Evolutionary conservation across 2,797 vertebrate genomes (phyloP), one percentile per base, ranked within the genome.

Genomic region (Staurois parvus): DNA sequence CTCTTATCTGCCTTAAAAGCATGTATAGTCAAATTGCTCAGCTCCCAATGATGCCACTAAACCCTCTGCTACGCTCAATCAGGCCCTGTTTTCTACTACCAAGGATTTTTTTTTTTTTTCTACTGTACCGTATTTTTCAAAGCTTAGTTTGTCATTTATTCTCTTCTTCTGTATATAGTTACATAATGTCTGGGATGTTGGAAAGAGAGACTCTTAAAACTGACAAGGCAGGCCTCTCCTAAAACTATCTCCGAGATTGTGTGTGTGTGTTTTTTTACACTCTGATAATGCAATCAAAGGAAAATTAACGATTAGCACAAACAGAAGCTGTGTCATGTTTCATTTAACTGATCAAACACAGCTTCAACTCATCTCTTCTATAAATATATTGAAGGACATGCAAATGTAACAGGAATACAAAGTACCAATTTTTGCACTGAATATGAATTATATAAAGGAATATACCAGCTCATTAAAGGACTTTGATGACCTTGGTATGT

Each of bases 1-100:
- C 83, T 83, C 85, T 87, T 85, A 85, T 72, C 88, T 87, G 64
- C 17, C 82, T 91, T 72, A 83, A 88, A 78, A 86, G 88, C 59
- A 78, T 3, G 37, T 78, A 91, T 90, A 89, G 80, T 62, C 21
- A 79, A 78, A 83, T 59, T 56, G 64, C n/a, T 79, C 45, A 0
- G n/a, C 32, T 76, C 83, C 83, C 21, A 17, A 84, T 78, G 21
- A 85, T 88, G 62, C 26, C 72, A 85, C 88, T 34, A 32, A 70
- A 66, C 8, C 48, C 10, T 76, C 69, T 82, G 74, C 81, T 77
- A 87, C 78, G 34, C 59, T 11, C 80, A 89, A 86, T 78, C 80
- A 83, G 83, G 72, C 81, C n/a, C 24, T 85, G 79, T 80, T 62
- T 72, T 19, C 56, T 73, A 17, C 37, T 34, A 74, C 59, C 26